Conservation (phyloP, 2,113 vertebrate species). For the Oplegnathus fasciatus region DNA sequence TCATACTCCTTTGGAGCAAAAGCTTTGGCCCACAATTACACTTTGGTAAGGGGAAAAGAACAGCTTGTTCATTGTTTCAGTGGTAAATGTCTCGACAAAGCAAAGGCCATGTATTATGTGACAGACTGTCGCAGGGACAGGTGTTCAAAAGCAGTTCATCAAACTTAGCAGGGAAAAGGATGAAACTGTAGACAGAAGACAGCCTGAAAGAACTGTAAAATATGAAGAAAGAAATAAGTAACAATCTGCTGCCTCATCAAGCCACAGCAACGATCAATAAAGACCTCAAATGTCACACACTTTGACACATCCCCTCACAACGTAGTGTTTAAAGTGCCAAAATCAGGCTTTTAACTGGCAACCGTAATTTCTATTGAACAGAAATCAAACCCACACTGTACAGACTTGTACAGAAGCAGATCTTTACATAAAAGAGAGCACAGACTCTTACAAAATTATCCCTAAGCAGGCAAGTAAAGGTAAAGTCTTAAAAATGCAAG, state of each 20-base stretch:
- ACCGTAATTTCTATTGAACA: not conserved
- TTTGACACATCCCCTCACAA: not conserved
- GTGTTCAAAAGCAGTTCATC: slow-evolving; percentile 7
- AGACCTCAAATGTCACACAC: slow-evolving; percentile 7
- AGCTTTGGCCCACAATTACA: not conserved
- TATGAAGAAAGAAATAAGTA: slow-evolving; percentile 7
- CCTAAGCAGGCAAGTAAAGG: not conserved
- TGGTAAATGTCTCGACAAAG: slow-evolving; percentile 5
- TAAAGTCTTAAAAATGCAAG: not conserved
- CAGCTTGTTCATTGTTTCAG: not conserved
- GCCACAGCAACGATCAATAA: not conserved
- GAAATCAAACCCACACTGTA: not conserved
- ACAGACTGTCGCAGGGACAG: not conserved
- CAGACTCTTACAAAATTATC: not conserved
- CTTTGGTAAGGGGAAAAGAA: not conserved
- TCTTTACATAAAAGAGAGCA: not conserved
- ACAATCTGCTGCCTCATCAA: not conserved
- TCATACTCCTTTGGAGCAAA: not conserved
- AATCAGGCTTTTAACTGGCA: not conserved
- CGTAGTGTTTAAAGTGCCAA: not conserved
- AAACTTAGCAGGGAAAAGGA: not conserved
- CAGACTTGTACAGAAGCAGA: not conserved
- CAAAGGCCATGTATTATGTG: slow-evolving; percentile 34
- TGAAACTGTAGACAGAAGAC: not conserved
- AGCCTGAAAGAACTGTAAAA: not conserved